Evolutionary conservation across 2,113 vertebrate genomes (phyloP), one percentile per base, ranked within the genome.

Genomic region (Montifringilla adamsi): DNA sequence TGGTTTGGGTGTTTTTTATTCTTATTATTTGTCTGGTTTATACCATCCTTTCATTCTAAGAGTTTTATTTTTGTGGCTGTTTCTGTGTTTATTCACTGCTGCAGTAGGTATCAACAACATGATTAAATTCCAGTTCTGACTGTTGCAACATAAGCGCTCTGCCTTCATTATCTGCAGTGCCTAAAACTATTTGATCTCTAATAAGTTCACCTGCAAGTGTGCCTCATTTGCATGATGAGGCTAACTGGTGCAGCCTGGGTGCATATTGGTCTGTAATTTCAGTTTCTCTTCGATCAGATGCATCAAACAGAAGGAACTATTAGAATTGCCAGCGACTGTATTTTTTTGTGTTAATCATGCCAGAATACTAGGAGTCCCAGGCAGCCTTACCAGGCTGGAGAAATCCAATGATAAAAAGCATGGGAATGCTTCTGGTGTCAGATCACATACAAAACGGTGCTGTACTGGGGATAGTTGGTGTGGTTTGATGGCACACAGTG

Each of bases 131-230:
- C 74, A 95, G 76, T 83, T 94, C 76, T 93, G 92, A 87, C 93
- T 95, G 76, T 96, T 93, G 88, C 86, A 92, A 91, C 95, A 84
- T 72, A 89, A 91, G 76, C 30, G 27, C 46, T 95, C 94, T 96
- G 86, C 86, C 89, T 96, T 97, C 95, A 93, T 97, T 97, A 97
- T 95, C 83, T 6, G 0, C 2, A 1, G 83, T 97, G 95, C 95
- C 96, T 96, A 95, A 96, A 97, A 96, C 94, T 93, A 95, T 96
- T 96, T 96, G 96, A 96, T 96, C 82, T 94, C 96, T 96, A 96
- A 92, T 95, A 96, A 92, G 94, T 96, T 97, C 12, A 89, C 88
- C 94, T 96, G 92, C 94, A 95, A 96, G 88, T 90, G 56, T 94
- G 88, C 66, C 76, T 94, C 76, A 96, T 97, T 92, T 96, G 73